Evolutionary conservation across 2,888 invertebrate genomes (phyloP).

Genomic region (Plebejus anna): DNA sequence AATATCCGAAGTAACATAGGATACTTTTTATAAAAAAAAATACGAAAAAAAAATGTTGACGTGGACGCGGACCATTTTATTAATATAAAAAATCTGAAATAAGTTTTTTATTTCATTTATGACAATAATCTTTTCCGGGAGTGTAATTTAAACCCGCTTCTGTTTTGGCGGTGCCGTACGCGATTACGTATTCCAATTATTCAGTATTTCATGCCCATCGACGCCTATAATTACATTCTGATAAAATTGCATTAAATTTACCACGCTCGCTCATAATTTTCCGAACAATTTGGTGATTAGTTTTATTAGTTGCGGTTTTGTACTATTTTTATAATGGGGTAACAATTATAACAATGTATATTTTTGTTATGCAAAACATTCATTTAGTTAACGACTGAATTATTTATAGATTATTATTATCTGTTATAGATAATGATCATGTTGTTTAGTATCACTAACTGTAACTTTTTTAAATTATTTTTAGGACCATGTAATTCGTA

Average conservation of each 20-base stretch:
- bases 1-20: too few relatives aligned
- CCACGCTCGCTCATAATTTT: slow-evolving; percentile 64
- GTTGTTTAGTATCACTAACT: neutral
- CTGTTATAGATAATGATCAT: neutral
- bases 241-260: slow-evolving; percentile 71
- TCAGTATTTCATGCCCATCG: slow-evolving; percentile 71
- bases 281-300: slow-evolving; percentile 73
- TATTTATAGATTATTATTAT: neutral
- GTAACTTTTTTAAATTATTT: too few relatives aligned
- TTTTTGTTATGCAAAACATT: neutral
- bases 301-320: slow-evolving; percentile 57
- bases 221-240: slow-evolving; percentile 73
- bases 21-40: too few relatives aligned
- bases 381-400: neutral
- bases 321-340: slow-evolving; percentile 31
- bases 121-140: slow-evolving; percentile 28
- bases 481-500: too few relatives aligned
- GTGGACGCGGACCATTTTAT: too few relatives aligned
- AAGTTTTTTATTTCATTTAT: neutral
- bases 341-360: neutral
- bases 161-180: slow-evolving; percentile 43
- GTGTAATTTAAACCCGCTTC: slow-evolving; percentile 40
- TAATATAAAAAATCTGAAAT: neutral
- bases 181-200: slow-evolving; percentile 62
- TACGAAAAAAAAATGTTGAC: too few relatives aligned